Evolutionary conservation across 2,113 vertebrate genomes (phyloP).

Genomic region (Myotis davidii): DNA sequence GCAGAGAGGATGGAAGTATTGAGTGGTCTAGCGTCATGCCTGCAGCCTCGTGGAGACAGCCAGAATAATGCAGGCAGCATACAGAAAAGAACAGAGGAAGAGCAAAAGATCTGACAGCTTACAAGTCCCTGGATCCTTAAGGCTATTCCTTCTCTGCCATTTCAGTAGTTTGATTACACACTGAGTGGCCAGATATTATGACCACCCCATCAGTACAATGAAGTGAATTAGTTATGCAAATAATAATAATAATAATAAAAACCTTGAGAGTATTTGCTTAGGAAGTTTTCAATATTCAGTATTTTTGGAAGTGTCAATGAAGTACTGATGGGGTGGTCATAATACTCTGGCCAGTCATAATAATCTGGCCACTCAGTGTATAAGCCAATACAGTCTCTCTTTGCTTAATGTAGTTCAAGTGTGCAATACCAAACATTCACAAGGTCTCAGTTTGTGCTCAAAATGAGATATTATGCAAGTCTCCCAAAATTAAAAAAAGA

Average conservation of each 20-base stretch:
- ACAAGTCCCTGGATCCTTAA: neutral
- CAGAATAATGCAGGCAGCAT: neutral
- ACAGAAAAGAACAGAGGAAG: neutral
- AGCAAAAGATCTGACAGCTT: neutral
- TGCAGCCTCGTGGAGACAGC: neutral
- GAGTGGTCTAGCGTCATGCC: neutral
- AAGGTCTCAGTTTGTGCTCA: slow-evolving; percentile 31
- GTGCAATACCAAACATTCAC: neutral
- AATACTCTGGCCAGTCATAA: too few relatives aligned
- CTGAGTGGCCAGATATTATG: too few relatives aligned
- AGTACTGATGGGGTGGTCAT: too few relatives aligned
- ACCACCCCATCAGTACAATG: too few relatives aligned
- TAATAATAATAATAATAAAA: too few relatives aligned
- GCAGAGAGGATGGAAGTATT: neutral
- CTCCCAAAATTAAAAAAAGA: neutral
- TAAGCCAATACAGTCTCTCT: neutral
- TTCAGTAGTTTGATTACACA: neutral
- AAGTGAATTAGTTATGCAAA: too few relatives aligned
- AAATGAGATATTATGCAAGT: neutral
- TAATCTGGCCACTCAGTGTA: too few relatives aligned
- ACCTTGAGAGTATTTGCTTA: too few relatives aligned
- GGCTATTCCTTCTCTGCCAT: neutral
- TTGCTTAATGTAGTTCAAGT: neutral
- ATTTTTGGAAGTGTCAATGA: too few relatives aligned
- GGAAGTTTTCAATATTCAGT: too few relatives aligned